Conservation (phyloP, 2,888 invertebrate genomes). For the Lepidocyrtinus sp. region DNA sequence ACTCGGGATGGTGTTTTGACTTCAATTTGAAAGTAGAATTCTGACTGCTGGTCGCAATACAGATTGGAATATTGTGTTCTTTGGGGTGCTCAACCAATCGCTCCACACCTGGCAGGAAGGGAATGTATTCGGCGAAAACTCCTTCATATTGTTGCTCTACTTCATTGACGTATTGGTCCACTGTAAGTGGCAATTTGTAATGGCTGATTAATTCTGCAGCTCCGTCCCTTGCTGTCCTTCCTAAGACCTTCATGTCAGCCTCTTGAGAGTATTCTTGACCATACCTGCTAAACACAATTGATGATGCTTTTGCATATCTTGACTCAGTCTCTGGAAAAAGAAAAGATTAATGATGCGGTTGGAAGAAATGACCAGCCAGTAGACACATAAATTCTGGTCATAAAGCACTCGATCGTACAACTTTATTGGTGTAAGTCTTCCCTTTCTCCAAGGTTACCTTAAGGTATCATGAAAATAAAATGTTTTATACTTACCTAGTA, state of each 20-base stretch:
- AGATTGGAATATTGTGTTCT: constrained; percentile 83
- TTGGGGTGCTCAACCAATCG: constrained; percentile 83
- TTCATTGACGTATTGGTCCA: constrained; percentile 72
- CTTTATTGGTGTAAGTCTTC: constrained; percentile 31
- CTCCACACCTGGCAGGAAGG: constrained; percentile 73
- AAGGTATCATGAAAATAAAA: too few relatives aligned
- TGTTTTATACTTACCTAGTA: constrained; percentile 75
- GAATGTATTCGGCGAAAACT: constrained; percentile 72
- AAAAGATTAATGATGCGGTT: not conserved
- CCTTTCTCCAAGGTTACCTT: not conserved
- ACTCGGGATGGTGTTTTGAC: constrained; percentile 77
- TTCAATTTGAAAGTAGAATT: constrained; percentile 82
- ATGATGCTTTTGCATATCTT: constrained; percentile 72
- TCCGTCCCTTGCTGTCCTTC: constrained; percentile 70
- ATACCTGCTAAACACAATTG: constrained; percentile 70
- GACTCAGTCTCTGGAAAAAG: constrained; percentile 73
- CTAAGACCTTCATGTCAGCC: constrained; percentile 72
- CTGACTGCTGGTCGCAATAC: constrained; percentile 89
- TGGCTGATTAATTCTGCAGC: constrained; percentile 71
- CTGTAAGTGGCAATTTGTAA: constrained; percentile 72
- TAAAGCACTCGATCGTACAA: too few relatives aligned
- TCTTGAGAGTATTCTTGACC: constrained; percentile 74
- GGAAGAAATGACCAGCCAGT: too few relatives aligned
- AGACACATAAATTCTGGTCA: too few relatives aligned
- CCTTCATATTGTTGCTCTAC: constrained; percentile 71